Evolutionary conservation across 2,797 vertebrate species (phyloP).

Genomic region (Myotis findleyi): DNA sequence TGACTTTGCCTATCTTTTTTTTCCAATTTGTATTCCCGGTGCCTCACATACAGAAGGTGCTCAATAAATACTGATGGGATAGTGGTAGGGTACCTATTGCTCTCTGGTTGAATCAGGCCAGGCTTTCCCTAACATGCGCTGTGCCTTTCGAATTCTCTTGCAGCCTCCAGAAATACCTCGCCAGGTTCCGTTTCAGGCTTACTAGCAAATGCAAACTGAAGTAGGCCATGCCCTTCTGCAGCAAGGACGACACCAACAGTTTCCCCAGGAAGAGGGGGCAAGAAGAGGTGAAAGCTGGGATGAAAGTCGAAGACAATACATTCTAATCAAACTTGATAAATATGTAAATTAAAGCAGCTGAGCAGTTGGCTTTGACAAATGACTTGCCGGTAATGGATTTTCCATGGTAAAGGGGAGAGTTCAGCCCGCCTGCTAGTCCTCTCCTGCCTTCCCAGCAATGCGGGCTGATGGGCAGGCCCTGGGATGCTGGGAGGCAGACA

Average conservation of each 20-base stretch:
- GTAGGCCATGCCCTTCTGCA: conserved; percentile 77
- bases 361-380: conserved; percentile 93
- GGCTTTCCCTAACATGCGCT: not conserved
- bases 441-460: not conserved
- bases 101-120: not conserved
- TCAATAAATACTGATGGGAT: not conserved
- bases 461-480: not conserved
- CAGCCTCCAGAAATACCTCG: conserved; percentile 27
- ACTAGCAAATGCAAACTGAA: conserved; percentile 82
- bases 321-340: conserved; percentile 90
- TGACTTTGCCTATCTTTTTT: not conserved
- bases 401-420: conserved; percentile 91
- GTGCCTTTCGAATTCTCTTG: not conserved
- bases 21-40: not conserved
- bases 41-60: not conserved
- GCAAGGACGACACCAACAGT: conserved; percentile 75
- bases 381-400: conserved; percentile 92
- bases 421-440: conserved; percentile 86
- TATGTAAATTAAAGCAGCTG: conserved; percentile 93
- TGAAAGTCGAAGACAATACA: conserved; percentile 89
- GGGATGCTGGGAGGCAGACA: not conserved
- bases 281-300: conserved; percentile 84
- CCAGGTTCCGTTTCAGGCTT: conserved; percentile 55
- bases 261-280: conserved; percentile 76
- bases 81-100: not conserved